phyloP scores from a whole-genome alignment of 2,888 invertebrate genomes.

The Nipponacmea schrenckii region DNA sequence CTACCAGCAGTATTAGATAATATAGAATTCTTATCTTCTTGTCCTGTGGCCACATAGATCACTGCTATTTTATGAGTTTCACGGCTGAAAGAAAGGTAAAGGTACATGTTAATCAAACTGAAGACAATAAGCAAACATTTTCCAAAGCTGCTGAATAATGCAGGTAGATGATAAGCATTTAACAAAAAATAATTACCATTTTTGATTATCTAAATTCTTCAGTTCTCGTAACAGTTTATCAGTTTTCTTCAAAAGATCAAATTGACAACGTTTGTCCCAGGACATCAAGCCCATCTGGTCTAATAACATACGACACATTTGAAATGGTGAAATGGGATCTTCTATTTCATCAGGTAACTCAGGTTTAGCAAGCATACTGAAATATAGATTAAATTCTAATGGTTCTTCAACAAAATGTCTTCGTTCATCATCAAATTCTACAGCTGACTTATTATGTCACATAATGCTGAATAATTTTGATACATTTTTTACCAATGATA shows the following conservation, averaged over 20 bases:
- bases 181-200: too few species aligned
- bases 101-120: too few species aligned
- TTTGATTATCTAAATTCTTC: conserved; percentile 89
- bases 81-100: conserved; percentile 47
- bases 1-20: conserved; percentile 91
- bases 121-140: too few species aligned
- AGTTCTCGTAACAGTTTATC: conserved; percentile 90
- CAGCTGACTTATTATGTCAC: too few species aligned
- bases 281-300: conserved; percentile 90
- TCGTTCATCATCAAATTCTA: too few species aligned
- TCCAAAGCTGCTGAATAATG: too few species aligned
- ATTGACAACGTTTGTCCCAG: conserved; percentile 81
- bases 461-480: too few species aligned
- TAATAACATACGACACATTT: conserved; percentile 82
- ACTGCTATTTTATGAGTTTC: conserved; percentile 81
- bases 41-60: conserved; percentile 95
- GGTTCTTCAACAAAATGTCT: too few species aligned
- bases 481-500: too few species aligned
- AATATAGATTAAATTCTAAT: conserved; percentile 25
- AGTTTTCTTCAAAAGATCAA: conserved; percentile 87
- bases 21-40: conserved; percentile 95
- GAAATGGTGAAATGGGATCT: conserved; percentile 73
- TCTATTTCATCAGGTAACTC: conserved; percentile 71
- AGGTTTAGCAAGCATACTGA: conserved; percentile 71
- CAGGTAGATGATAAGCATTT: too few species aligned